Evolutionary conservation across 2,113 vertebrate species (phyloP).

Genomic region (Pyrgilauda ruficollis): DNA sequence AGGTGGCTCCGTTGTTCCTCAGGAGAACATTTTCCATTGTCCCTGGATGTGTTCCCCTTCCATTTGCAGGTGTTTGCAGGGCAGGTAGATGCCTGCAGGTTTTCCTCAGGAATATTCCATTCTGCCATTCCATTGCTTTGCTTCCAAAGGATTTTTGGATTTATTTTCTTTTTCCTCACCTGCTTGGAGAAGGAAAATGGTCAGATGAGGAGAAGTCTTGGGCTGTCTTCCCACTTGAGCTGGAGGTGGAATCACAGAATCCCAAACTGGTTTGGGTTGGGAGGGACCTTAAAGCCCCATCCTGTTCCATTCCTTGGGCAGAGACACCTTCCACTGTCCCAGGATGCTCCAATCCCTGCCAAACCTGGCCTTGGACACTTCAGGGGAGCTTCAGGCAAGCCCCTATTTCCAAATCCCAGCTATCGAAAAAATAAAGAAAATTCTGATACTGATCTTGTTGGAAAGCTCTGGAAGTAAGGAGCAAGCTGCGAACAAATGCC

Average conservation of each 20-base stretch:
- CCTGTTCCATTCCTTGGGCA: neutral
- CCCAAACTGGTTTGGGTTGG: neutral
- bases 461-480: neutral
- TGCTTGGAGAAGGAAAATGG: neutral
- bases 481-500: neutral
- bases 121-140: neutral
- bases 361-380: neutral
- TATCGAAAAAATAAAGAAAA: neutral
- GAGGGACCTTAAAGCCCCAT: neutral
- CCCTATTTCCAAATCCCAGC: neutral
- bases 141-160: neutral
- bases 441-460: neutral
- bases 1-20: neutral
- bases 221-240: neutral
- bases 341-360: neutral
- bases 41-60: neutral
- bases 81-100: neutral
- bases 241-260: neutral
- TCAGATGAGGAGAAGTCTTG: neutral
- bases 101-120: neutral
- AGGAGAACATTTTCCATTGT: neutral
- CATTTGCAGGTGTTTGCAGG: neutral
- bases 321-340: neutral
- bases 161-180: neutral
- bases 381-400: neutral